Evolutionary conservation across 2,797 vertebrate genomes (phyloP).

Genomic region (Tympanoctomys barrerae): DNA sequence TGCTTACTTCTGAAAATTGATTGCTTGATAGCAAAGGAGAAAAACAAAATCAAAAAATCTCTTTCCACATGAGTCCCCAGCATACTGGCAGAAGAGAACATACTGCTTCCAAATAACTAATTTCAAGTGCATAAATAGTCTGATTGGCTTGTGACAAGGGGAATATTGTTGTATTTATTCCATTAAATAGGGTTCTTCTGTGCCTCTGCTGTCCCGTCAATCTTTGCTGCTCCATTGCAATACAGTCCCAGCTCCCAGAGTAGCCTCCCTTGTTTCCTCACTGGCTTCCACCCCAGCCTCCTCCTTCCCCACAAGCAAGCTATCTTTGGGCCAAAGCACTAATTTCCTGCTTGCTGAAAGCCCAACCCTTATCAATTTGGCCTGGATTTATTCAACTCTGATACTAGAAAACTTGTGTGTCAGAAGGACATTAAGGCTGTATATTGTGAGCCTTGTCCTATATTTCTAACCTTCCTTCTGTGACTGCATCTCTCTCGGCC

Average conservation of each 20-base stretch:
- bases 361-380: constrained; percentile 66
- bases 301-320: background rate
- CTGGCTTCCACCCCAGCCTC: background rate
- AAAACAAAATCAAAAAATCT: background rate
- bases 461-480: constrained; percentile 75
- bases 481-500: constrained; percentile 73
- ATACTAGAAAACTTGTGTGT: constrained; percentile 74
- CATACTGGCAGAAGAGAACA: constrained; percentile 23
- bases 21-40: background rate
- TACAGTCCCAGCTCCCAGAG: background rate
- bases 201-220: background rate
- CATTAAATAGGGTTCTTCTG: constrained; percentile 59
- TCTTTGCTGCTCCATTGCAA: constrained; percentile 18
- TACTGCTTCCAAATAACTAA: constrained; percentile 32
- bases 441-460: constrained; percentile 68
- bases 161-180: constrained; percentile 4
- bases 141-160: background rate
- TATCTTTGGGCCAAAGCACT: background rate
- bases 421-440: constrained; percentile 68
- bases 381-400: constrained; percentile 67
- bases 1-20: constrained; percentile 3
- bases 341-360: constrained; percentile 45
- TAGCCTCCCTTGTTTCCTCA: too few species aligned
- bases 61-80: background rate
- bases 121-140: constrained; percentile 27